Conservation (phyloP, 2,888 invertebrate species). For the Drosophila greeni region DNA sequence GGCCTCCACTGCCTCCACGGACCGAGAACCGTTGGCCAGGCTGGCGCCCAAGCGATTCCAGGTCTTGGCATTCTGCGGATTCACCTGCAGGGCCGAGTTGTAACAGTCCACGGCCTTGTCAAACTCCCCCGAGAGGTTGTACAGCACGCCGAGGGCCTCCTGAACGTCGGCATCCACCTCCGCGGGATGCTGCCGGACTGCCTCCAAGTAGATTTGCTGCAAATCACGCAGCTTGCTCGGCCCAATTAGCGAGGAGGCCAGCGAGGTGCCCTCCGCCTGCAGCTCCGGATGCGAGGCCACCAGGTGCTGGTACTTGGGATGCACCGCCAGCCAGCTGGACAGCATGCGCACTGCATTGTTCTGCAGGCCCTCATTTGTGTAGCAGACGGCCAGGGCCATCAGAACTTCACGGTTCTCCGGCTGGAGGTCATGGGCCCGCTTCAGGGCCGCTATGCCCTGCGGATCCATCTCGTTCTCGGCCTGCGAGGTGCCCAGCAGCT, state of each 20-base stretch:
- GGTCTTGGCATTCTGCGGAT: constrained; percentile 88
- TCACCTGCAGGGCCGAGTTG: constrained; percentile 90
- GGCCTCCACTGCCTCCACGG: constrained; percentile 97
- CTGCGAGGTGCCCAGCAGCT: constrained; percentile 92
- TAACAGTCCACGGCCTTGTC: constrained; percentile 98
- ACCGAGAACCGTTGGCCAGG: constrained; percentile 94
- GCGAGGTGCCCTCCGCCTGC: constrained; percentile 49
- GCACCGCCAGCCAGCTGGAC: constrained; percentile 87
- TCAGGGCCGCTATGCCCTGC: constrained; percentile 93
- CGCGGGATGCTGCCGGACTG: constrained; percentile 87
- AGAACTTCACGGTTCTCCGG: constrained; percentile 90
- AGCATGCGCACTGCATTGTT: constrained; percentile 92
- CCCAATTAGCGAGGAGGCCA: constrained; percentile 80
- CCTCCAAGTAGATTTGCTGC: constrained; percentile 87
- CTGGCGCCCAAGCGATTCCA: constrained; percentile 99
- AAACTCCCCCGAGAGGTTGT: constrained; percentile 95
- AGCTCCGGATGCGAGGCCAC: constrained; percentile 73
- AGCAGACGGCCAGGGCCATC: constrained; percentile 94
- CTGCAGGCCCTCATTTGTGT: constrained; percentile 96
- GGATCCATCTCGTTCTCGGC: constrained; percentile 99
- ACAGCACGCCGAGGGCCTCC: constrained; percentile 95
- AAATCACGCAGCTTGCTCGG: constrained; percentile 81
- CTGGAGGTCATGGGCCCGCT: constrained; percentile 88
- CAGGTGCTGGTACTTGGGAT: constrained; percentile 90
- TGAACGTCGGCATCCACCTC: constrained; percentile 94